Evolutionary conservation across 2,797 vertebrate genomes (phyloP).

Genomic region (Cheracebus regulus): DNA sequence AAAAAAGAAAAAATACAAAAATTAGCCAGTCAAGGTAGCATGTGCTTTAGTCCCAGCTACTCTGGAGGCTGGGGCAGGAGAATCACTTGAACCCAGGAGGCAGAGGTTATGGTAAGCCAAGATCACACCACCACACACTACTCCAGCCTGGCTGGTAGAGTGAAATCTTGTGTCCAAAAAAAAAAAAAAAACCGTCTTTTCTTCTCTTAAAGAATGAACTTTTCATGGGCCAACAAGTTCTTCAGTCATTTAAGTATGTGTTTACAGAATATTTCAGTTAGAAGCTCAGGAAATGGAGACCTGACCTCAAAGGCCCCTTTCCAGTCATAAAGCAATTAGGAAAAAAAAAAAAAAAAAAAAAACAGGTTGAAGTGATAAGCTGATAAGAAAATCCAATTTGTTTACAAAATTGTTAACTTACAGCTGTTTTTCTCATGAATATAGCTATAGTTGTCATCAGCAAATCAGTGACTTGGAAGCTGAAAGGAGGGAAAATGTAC

Average conservation of each 20-base stretch:
- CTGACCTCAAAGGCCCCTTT: background rate
- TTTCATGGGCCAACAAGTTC: background rate
- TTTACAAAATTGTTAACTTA: background rate
- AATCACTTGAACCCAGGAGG: background rate
- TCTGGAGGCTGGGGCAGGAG: background rate
- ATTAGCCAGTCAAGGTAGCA: too few species aligned
- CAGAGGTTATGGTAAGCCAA: background rate
- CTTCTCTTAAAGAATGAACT: constrained; percentile 34
- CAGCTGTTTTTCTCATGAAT: background rate
- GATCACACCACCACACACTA: background rate
- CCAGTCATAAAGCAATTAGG: background rate
- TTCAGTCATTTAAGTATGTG: constrained; percentile 2
- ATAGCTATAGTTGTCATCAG: background rate
- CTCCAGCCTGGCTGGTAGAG: background rate
- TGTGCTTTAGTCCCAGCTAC: background rate
- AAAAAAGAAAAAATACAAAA: too few species aligned
- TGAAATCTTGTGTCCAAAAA: background rate
- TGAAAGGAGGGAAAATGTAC: background rate
- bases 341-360: constrained; percentile 30
- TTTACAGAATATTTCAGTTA: constrained; percentile 7
- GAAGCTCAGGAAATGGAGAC: background rate
- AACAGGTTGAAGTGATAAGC: background rate
- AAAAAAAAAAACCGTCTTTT: background rate
- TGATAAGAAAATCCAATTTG: constrained; percentile 15
- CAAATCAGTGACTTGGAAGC: background rate